Conservation (phyloP, 2,113 vertebrate genomes). For the Chloropsis cyanopogon region DNA sequence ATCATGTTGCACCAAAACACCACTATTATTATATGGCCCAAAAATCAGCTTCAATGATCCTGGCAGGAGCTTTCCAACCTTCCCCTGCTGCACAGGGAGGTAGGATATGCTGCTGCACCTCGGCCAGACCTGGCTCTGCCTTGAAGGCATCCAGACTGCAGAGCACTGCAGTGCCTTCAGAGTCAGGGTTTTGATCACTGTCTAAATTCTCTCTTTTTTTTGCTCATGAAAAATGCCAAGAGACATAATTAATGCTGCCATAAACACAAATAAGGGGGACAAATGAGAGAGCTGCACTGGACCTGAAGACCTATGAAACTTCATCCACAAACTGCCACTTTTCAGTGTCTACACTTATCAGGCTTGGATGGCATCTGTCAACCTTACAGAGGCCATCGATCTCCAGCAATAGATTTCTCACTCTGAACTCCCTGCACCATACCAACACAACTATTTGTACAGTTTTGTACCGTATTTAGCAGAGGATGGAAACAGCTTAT, state of each 20-base stretch:
- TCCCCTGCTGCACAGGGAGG: neutral
- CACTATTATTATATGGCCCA: neutral
- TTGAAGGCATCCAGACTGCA: neutral
- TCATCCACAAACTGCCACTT: neutral
- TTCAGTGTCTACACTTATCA: neutral
- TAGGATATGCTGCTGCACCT: no score
- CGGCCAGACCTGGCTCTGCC: accelerated
- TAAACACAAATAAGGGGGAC: neutral
- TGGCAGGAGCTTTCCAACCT: neutral
- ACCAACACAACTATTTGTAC: neutral
- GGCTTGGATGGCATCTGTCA: neutral
- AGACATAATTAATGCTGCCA: neutral
- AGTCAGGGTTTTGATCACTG: neutral
- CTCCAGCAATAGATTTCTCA: neutral
- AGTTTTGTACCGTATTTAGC: neutral
- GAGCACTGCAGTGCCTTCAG: neutral
- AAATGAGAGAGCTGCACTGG: neutral
- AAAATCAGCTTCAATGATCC: neutral
- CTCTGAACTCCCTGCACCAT: neutral
- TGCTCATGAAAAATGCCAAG: neutral
- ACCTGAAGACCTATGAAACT: neutral
- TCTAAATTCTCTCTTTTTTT: neutral
- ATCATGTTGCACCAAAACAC: neutral
- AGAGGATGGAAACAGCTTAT: neutral
- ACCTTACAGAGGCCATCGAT: neutral